These are phyloP conservation scores for Athalia rosae DNA, from an alignment of 2,888 invertebrate genomes.

Conservation along the genomic window DNA sequence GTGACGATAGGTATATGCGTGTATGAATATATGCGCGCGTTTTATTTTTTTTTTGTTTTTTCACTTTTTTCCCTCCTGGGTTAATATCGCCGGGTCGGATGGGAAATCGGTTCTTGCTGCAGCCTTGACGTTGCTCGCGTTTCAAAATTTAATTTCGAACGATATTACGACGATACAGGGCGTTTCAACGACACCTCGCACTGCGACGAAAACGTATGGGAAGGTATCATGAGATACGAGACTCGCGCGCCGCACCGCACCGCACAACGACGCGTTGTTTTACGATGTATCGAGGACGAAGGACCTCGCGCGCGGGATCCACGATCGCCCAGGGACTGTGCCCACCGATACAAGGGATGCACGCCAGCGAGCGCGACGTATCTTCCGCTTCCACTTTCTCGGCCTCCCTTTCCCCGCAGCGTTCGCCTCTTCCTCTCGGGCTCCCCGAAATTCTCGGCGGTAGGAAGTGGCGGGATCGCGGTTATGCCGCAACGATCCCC, in stretches of 20 bases:
- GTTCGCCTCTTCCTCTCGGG: constrained; percentile 42
- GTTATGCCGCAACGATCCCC: too few relatives aligned
- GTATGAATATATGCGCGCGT: background rate
- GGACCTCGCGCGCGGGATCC: constrained; percentile 16
- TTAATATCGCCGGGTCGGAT: background rate
- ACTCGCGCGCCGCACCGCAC: constrained; percentile 21
- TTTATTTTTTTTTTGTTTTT: background rate
- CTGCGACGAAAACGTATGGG: background rate
- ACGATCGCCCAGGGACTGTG: too few relatives aligned
- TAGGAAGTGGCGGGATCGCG: too few relatives aligned
- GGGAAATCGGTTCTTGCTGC: background rate
- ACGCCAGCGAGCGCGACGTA: background rate
- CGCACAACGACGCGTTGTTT: background rate
- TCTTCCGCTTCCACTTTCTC: constrained; percentile 18
- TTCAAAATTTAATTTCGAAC: constrained; percentile 15
- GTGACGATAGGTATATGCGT: background rate
- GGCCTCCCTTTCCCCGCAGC: constrained; percentile 40
- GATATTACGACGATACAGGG: background rate
- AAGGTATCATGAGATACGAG: background rate
- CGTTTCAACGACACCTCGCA: constrained; percentile 21
- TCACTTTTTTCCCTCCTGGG: too few relatives aligned
- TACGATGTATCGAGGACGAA: background rate
- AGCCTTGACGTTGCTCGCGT: background rate
- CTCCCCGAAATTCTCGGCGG: background rate
- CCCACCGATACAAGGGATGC: too few relatives aligned